Percentiles rank a stretch among this genome's conserved stretches.
Evolutionary conservation across 2,888 invertebrate species (phyloP).

Genomic region (Kuschelorhynchus macadamiae): DNA sequence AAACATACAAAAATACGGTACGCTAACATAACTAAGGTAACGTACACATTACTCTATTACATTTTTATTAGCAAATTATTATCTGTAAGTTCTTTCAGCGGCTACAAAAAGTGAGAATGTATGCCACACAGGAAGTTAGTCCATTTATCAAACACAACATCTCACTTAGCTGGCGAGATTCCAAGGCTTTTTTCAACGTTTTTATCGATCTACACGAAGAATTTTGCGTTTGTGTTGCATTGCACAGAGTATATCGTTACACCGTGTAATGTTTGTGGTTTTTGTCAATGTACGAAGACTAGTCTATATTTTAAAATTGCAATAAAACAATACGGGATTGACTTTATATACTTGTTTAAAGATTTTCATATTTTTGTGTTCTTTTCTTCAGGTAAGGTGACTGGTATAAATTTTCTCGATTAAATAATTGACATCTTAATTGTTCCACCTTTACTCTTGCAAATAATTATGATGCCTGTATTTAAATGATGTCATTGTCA

Average conservation of each 20-base stretch:
- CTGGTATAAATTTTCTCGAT: not conserved
- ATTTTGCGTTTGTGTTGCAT: slow-evolving; percentile 22
- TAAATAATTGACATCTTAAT: no score
- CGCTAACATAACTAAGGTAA: no score
- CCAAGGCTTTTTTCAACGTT: slow-evolving; percentile 27
- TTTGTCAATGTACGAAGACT: not conserved
- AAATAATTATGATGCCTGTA: no score
- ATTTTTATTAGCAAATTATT: slow-evolving; percentile 12
- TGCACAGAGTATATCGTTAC: slow-evolving; percentile 19
- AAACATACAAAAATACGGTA: no score
- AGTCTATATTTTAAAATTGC: no score
- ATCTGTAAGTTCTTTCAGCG: slow-evolving; percentile 12
- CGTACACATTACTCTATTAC: not conserved
- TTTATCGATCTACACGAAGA: slow-evolving; percentile 19
- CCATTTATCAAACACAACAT: slow-evolving; percentile 46
- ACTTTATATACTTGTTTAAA: not conserved
- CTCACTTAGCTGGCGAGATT: slow-evolving; percentile 42
- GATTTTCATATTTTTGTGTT: not conserved
- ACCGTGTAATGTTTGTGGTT: not conserved
- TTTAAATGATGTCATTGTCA: no score
- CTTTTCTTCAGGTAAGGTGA: not conserved
- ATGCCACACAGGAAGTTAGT: slow-evolving; percentile 41
- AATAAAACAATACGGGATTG: no score
- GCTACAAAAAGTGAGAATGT: slow-evolving; percentile 24
- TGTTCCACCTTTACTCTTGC: no score